phyloP scores from a whole-genome alignment of 2,797 vertebrate species.

The Periophthalmus magnuspinnatus region DNA sequence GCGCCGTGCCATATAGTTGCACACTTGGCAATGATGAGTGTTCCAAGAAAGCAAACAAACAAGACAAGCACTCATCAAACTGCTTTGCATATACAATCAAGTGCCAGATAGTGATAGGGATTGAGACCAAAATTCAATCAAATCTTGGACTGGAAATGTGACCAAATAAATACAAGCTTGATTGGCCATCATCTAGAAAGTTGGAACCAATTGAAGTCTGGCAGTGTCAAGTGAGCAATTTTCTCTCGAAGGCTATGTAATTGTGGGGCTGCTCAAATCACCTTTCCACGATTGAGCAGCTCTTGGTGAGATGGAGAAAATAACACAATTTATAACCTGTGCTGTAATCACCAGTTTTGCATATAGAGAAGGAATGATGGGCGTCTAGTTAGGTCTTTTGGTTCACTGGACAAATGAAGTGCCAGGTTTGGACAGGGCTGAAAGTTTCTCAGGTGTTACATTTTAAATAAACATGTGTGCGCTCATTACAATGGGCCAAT shows the following conservation, averaged over 20 bases:
- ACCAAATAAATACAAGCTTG: constrained; percentile 65
- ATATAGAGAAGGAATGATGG: constrained; percentile 47
- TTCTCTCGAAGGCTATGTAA: constrained; percentile 63
- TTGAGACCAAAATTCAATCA: constrained; percentile 64
- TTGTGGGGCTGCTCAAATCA: constrained; percentile 61
- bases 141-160: constrained; percentile 56
- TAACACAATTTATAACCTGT: constrained; percentile 66
- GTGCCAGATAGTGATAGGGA: constrained; percentile 52
- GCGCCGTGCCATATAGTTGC: constrained; percentile 42
- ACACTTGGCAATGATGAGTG: constrained; percentile 20
- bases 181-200: constrained; percentile 67
- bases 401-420: constrained; percentile 50
- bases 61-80: constrained; percentile 46
- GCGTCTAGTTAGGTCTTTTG: constrained; percentile 43
- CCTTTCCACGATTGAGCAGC: constrained; percentile 62
- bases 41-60: constrained; percentile 48
- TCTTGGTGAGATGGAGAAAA: constrained; percentile 66
- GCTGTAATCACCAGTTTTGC: constrained; percentile 66
- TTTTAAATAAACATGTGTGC: constrained; percentile 59
- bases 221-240: constrained; percentile 62
- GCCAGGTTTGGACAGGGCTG: constrained; percentile 44
- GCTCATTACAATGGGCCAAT: constrained; percentile 38
- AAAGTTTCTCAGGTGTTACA: constrained; percentile 61
- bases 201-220: constrained; percentile 64
- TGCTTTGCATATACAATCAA: constrained; percentile 62